A percentile compares a stretch with the other conserved stretches of the same genome.
These are phyloP conservation scores for Crotalus horridus DNA, from an alignment of 2,113 vertebrate species.

Conservation along the genomic window DNA sequence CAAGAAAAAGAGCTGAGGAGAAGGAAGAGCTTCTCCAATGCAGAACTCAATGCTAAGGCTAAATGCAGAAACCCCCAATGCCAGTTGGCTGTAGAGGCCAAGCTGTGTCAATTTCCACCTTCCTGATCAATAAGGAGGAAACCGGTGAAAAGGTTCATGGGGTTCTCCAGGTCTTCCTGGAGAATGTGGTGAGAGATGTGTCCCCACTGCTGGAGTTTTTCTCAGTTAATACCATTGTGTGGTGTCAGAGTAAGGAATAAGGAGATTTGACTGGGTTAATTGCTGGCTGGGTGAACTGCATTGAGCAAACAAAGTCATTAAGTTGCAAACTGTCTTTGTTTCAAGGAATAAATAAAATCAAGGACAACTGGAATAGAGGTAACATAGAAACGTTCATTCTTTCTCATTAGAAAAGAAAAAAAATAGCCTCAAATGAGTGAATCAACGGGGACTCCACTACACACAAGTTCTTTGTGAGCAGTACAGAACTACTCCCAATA, in stretches of 20 bases:
- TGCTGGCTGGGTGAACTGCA: background rate
- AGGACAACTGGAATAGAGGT: background rate
- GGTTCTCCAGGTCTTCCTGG: background rate
- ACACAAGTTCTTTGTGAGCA: background rate
- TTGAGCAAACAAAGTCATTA: background rate
- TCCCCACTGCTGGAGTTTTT: background rate
- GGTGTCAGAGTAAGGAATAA: background rate
- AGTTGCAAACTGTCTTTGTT: background rate
- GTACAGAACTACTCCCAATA: background rate
- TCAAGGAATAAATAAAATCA: background rate
- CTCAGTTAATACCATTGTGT: background rate
- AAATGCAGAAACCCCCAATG: background rate
- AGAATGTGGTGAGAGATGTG: background rate
- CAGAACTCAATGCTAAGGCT: background rate
- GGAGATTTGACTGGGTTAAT: background rate
- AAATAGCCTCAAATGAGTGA: background rate
- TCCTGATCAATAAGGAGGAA: background rate
- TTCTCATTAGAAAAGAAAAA: background rate
- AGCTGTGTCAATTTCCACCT: background rate
- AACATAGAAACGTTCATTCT: background rate
- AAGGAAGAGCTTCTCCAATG: background rate
- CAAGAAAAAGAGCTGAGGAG: background rate
- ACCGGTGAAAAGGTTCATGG: background rate
- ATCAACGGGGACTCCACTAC: background rate
- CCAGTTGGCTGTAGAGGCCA: background rate